phyloP scores from a whole-genome alignment of 2,797 vertebrate genomes.

The Coregonus sp. region DNA sequence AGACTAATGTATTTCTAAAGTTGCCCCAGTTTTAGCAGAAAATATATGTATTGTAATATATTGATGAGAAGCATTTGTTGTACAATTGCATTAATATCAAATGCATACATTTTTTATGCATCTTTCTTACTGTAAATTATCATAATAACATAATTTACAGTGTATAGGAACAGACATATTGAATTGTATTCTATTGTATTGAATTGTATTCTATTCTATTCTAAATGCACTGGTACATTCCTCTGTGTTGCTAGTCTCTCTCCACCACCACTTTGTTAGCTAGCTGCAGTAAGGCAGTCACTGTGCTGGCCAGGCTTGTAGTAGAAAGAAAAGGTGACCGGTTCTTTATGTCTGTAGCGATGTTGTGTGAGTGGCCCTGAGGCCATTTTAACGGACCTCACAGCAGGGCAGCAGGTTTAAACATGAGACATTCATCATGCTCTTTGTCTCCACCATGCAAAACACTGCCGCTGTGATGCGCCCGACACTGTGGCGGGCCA shows the following conservation, averaged over 20 bases:
- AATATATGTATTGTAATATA: background rate
- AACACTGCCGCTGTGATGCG: conserved; percentile 29
- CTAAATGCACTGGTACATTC: too few relatives aligned
- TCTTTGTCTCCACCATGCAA: conserved; percentile 39
- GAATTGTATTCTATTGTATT: too few relatives aligned
- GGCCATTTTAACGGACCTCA: background rate
- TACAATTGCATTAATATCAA: background rate
- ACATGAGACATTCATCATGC: conserved; percentile 32
- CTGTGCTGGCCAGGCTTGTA: background rate
- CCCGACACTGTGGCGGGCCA: conserved; percentile 17
- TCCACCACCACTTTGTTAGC: too few relatives aligned
- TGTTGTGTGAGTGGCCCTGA: conserved; percentile 8
- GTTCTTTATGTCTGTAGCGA: conserved; percentile 12
- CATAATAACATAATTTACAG: too few relatives aligned
- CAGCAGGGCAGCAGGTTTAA: conserved; percentile 10
- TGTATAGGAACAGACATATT: too few relatives aligned
- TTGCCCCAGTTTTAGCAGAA: background rate
- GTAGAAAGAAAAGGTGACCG: background rate
- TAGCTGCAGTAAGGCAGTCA: background rate
- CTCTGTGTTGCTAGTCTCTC: too few relatives aligned
- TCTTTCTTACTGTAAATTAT: too few relatives aligned
- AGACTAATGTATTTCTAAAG: background rate
- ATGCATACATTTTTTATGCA: background rate
- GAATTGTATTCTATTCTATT: too few relatives aligned
- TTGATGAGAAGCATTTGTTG: background rate